Conservation (phyloP, 2,797 vertebrate species). For the Pachyuromys duprasi region DNA sequence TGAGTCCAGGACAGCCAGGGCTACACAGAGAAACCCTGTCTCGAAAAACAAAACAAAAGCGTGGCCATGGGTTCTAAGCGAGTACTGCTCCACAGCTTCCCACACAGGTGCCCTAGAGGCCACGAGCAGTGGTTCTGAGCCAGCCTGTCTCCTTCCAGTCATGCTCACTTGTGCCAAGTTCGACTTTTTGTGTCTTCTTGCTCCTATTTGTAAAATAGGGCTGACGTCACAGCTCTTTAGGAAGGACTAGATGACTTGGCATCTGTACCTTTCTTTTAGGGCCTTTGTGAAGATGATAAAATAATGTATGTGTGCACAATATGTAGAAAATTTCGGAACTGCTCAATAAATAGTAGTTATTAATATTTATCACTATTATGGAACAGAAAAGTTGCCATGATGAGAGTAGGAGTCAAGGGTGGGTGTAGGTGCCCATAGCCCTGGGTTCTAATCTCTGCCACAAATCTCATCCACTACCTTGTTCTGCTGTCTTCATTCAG, state of each 20-base stretch:
- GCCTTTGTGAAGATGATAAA: not conserved
- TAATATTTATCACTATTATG: not conserved
- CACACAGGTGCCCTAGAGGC: not conserved
- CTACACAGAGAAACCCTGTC: too few species aligned
- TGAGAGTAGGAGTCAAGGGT: not conserved
- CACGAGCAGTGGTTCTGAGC: not conserved
- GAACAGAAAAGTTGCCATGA: not conserved
- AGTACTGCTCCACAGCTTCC: not conserved
- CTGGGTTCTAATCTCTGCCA: not conserved
- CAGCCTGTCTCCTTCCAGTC: not conserved
- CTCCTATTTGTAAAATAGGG: constrained; percentile 1
- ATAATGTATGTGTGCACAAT: not conserved
- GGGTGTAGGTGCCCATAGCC: not conserved
- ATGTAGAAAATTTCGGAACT: not conserved
- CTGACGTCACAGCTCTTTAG: not conserved
- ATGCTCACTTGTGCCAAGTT: not conserved
- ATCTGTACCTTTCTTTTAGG: not conserved
- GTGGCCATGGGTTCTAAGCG: not conserved
- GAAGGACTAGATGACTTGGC: not conserved
- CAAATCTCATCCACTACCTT: not conserved
- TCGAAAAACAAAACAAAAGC: too few species aligned
- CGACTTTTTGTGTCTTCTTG: not conserved
- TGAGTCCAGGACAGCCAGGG: too few species aligned
- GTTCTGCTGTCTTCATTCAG: not conserved
- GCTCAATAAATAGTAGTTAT: not conserved